Evolutionary conservation across 2,888 invertebrate species (phyloP).

Genomic region (Ichneumoninae sp.): DNA sequence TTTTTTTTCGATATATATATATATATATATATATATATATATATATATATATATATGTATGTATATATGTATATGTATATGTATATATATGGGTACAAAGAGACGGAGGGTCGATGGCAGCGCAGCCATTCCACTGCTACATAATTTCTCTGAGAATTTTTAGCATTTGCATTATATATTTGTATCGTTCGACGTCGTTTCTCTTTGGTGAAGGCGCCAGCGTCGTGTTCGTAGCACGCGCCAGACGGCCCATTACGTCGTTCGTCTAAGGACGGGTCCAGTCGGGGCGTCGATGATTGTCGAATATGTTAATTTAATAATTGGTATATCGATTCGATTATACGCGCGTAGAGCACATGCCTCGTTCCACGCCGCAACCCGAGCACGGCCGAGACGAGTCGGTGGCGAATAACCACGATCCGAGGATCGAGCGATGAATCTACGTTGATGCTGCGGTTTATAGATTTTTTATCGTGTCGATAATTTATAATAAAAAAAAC

Average conservation of each 20-base stretch:
- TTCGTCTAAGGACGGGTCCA: slow-evolving; percentile 13
- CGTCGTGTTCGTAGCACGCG: slow-evolving; percentile 23
- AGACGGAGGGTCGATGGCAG: slow-evolving; percentile 63
- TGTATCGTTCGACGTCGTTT: slow-evolving; percentile 21
- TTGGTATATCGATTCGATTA: slow-evolving; percentile 13
- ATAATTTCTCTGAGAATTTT: slow-evolving; percentile 51
- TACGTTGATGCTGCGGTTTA: not conserved
- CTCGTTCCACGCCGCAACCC: not conserved
- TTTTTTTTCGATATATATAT: slow-evolving; percentile 29
- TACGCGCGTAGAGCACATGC: not conserved
- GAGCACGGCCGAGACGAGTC: not conserved
- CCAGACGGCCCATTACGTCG: slow-evolving; percentile 38
- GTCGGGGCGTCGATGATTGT: not conserved
- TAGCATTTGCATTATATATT: slow-evolving; percentile 22
- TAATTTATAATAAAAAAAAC: not conserved
- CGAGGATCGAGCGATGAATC: not conserved
- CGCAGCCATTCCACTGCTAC: slow-evolving; percentile 53
- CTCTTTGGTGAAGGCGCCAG: slow-evolving; percentile 47
- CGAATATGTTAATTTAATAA: not conserved
- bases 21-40: not conserved
- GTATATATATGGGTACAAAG: slow-evolving; percentile 26
- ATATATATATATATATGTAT: slow-evolving; percentile 23
- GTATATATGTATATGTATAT: slow-evolving; percentile 5
- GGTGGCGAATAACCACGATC: not conserved
- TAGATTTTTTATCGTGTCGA: not conserved